Percentiles rank a stretch among this genome's conserved stretches.
Evolutionary conservation across 2,888 invertebrate genomes (phyloP).

Genomic region (Meandrusa payeni): DNA sequence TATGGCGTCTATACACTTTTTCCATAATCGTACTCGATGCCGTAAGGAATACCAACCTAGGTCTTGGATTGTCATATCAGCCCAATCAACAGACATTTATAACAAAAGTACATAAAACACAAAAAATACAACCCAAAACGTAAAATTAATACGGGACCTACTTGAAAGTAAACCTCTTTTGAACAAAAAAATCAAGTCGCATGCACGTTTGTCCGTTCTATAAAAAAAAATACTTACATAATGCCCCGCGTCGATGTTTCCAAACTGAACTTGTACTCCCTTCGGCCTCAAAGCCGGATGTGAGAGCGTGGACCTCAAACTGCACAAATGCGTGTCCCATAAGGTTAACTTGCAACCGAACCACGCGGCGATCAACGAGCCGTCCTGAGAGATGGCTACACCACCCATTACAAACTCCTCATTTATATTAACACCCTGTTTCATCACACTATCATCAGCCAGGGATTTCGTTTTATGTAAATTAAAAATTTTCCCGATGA

Average conservation of each 20-base stretch:
- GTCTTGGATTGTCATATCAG: too few species aligned
- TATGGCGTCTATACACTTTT: too few species aligned
- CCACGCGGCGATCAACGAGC: slow-evolving; percentile 76
- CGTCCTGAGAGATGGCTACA: slow-evolving; percentile 69
- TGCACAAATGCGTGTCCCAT: slow-evolving; percentile 69
- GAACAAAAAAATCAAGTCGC: too few species aligned
- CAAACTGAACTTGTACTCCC: slow-evolving; percentile 65
- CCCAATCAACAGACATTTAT: too few species aligned
- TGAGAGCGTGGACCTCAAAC: slow-evolving; percentile 58
- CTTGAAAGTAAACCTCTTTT: too few species aligned
- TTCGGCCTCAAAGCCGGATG: slow-evolving; percentile 68
- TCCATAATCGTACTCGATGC: too few species aligned
- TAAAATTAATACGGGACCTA: too few species aligned
- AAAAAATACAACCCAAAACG: too few species aligned
- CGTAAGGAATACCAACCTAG: too few species aligned
- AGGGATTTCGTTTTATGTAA: slow-evolving; percentile 53
- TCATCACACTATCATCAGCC: slow-evolving; percentile 32
- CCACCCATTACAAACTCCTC: slow-evolving; percentile 62
- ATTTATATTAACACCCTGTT: slow-evolving; percentile 36
- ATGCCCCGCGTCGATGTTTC: slow-evolving; percentile 68
- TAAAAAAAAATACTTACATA: slow-evolving; percentile 72
- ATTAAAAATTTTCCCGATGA: slow-evolving; percentile 54
- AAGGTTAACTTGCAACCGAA: slow-evolving; percentile 69
- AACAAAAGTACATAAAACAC: too few species aligned
- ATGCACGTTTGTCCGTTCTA: too few species aligned